A percentile compares a stretch with the other conserved stretches of the same genome.
Conservation (phyloP, 2,113 vertebrate genomes). For the Candoia aspera region DNA sequence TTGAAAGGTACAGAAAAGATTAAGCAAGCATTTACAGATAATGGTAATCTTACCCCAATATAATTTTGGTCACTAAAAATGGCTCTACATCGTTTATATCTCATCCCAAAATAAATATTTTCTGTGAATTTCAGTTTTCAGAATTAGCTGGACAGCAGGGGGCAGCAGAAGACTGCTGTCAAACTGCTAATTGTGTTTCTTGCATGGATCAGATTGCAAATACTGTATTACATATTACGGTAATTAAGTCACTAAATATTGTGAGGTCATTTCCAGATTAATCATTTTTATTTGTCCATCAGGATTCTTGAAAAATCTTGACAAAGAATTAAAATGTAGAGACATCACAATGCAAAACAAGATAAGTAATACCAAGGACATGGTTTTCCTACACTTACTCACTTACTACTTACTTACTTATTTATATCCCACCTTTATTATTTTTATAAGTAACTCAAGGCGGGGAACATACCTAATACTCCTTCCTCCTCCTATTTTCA, state of each 20-base stretch:
- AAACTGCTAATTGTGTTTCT: not conserved
- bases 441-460: no score
- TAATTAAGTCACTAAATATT: not conserved
- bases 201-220: not conserved
- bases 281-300: not conserved
- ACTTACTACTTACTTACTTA: no score
- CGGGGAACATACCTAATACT: no score
- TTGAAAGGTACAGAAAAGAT: not conserved
- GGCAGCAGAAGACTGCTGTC: conserved; percentile 14
- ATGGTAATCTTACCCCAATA: not conserved
- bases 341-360: not conserved
- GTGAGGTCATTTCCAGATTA: not conserved
- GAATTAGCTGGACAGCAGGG: conserved; percentile 16
- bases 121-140: not conserved
- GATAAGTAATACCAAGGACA: not conserved
- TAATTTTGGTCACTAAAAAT: not conserved
- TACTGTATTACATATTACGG: not conserved
- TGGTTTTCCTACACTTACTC: not conserved
- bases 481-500: no score
- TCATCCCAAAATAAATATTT: not conserved
- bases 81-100: not conserved
- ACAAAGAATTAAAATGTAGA: not conserved
- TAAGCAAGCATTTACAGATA: not conserved
- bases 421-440: no score
- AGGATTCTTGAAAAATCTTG: not conserved